Conservation (phyloP, 2,113 vertebrate species). For the Pygathrix nemaeus region DNA sequence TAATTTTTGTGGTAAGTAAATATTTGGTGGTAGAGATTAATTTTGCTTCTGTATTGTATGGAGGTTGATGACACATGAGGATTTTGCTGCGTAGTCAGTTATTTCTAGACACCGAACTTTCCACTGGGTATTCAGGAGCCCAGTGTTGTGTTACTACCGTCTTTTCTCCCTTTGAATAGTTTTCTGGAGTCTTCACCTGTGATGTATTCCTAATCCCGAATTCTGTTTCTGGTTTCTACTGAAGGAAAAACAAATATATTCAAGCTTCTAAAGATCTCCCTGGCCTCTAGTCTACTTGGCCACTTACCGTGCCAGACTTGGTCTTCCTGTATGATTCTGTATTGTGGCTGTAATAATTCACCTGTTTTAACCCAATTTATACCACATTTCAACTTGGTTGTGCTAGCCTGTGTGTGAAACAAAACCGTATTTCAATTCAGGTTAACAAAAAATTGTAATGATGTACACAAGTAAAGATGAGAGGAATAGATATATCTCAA, state of each 20-base stretch:
- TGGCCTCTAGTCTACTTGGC: not conserved
- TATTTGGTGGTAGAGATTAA: too few species aligned
- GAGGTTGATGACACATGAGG: not conserved
- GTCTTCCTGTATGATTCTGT: not conserved
- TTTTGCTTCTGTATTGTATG: not conserved
- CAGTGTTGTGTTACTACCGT: not conserved
- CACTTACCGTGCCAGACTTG: not conserved
- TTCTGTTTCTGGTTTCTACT: not conserved
- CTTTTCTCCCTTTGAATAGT: not conserved
- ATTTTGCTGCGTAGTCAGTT: not conserved
- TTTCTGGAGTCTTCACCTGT: not conserved
- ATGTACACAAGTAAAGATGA: not conserved
- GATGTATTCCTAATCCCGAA: not conserved
- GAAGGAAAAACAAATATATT: not conserved
- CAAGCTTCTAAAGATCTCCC: not conserved
- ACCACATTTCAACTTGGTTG: not conserved
- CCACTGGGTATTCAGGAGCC: not conserved
- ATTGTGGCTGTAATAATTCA: not conserved
- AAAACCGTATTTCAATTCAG: not conserved
- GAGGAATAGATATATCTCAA: not conserved
- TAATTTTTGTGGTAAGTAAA: not conserved
- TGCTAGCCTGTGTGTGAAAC: not conserved
- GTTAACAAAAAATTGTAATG: not conserved
- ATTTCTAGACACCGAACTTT: not conserved
- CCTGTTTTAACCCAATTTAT: not conserved